Evolutionary conservation across 2,888 invertebrate genomes (phyloP).

Genomic region (Pterobdella sp.): DNA sequence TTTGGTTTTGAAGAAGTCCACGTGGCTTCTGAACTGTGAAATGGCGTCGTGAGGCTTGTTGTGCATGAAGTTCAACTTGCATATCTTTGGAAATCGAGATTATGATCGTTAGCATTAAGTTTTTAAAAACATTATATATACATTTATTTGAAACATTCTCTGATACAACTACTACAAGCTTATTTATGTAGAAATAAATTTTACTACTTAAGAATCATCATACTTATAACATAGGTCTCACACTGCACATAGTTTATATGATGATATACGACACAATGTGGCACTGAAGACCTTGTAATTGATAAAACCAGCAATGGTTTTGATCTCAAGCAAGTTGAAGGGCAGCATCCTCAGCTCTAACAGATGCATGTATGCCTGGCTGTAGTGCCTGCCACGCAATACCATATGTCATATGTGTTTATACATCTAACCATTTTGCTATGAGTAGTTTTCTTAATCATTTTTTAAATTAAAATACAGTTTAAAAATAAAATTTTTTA

Average conservation of each 20-base stretch:
- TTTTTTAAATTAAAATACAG: too few species aligned
- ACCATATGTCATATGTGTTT: background rate
- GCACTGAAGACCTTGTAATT: constrained; percentile 79
- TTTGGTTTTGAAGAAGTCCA: constrained; percentile 70
- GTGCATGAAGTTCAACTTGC: constrained; percentile 76
- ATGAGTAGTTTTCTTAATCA: too few species aligned
- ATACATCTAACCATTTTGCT: too few species aligned
- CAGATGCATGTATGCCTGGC: constrained; percentile 79
- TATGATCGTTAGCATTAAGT: background rate
- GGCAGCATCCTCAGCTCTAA: constrained; percentile 80
- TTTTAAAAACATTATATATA: too few species aligned
- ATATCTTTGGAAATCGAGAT: constrained; percentile 56
- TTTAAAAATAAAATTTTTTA: too few species aligned
- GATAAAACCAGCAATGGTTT: constrained; percentile 85
- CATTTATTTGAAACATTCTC: too few species aligned
- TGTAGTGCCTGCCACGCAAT: constrained; percentile 53
- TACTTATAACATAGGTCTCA: too few species aligned
- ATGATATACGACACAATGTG: too few species aligned
- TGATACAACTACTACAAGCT: too few species aligned
- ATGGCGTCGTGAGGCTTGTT: constrained; percentile 88
- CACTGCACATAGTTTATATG: too few species aligned
- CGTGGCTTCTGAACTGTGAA: constrained; percentile 81
- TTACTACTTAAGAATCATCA: too few species aligned
- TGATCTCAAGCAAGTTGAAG: constrained; percentile 82
- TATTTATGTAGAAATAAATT: too few species aligned